phyloP scores from a whole-genome alignment of 1,140 invertebrate genomes.

The Pachyrhynchus sulphureomaculatus region DNA sequence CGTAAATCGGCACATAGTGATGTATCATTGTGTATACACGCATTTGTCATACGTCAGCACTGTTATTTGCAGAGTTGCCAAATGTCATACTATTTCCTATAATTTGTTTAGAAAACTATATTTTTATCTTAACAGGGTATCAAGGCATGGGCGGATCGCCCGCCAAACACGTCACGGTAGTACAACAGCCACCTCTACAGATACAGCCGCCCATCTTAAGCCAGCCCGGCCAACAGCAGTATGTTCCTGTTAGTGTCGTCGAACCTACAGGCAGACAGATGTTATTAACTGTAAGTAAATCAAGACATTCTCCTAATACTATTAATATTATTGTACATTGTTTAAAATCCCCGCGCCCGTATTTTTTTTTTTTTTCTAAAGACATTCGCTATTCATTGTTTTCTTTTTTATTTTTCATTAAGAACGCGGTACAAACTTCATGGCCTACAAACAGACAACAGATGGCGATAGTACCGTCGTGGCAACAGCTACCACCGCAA shows the following conservation, averaged over 20 bases:
- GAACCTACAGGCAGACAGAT: constrained; percentile 70
- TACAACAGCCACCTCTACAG: constrained; percentile 66
- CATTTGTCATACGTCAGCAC: too few relatives aligned
- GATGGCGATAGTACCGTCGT: constrained; percentile 83
- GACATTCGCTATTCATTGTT: too few relatives aligned
- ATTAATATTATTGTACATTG: too few relatives aligned
- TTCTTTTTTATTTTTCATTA: constrained; percentile 36
- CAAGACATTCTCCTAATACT: too few relatives aligned
- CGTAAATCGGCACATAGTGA: too few relatives aligned
- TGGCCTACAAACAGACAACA: constrained; percentile 80
- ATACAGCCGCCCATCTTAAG: constrained; percentile 70
- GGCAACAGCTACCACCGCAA: constrained; percentile 76
- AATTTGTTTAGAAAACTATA: too few relatives aligned
- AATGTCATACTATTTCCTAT: too few relatives aligned
- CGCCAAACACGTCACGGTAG: constrained; percentile 88
- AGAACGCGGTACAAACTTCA: constrained; percentile 77
- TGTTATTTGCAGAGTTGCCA: too few relatives aligned
- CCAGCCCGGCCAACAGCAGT: constrained; percentile 77
- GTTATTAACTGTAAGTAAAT: constrained; percentile 60
- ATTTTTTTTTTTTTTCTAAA: too few relatives aligned
- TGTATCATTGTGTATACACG: too few relatives aligned
- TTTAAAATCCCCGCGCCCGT: too few relatives aligned
- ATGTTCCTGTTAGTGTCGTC: constrained; percentile 89
- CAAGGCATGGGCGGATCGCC: constrained; percentile 79
- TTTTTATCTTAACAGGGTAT: too few relatives aligned